phyloP scores from a whole-genome alignment of 2,888 invertebrate genomes.

The Perizoma flavofasciatum region DNA sequence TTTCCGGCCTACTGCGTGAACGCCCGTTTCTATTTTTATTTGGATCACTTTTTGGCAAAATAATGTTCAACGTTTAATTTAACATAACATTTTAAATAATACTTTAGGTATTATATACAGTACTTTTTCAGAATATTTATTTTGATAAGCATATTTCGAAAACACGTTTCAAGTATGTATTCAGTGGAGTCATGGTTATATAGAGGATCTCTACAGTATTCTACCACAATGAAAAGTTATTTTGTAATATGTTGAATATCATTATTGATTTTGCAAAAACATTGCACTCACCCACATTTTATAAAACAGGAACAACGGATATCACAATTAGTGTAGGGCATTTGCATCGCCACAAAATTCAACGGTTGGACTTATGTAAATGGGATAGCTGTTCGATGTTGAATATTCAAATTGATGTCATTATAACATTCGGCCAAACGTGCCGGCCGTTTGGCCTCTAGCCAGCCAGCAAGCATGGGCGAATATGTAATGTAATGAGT shows the following conservation, averaged over 20 bases:
- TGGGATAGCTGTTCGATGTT: conserved; percentile 80
- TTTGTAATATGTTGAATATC: conserved; percentile 11
- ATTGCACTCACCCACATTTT: conserved; percentile 44
- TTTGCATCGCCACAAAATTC: conserved; percentile 79
- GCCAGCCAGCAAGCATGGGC: conserved; percentile 61
- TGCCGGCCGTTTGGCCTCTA: conserved; percentile 74
- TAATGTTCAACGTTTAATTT: conserved; percentile 50
- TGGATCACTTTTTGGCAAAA: conserved; percentile 74
- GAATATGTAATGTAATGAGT: conserved; percentile 79
- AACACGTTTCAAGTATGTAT: too few species aligned
- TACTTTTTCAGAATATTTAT: too few species aligned
- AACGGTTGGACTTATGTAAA: conserved; percentile 83
- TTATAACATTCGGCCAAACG: conserved; percentile 80
- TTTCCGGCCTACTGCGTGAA: conserved; percentile 82
- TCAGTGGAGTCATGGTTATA: too few species aligned
- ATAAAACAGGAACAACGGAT: conserved; percentile 64
- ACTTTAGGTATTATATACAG: too few species aligned
- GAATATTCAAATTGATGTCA: conserved; percentile 84
- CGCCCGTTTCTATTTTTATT: conserved; percentile 74
- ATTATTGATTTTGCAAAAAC: conserved; percentile 21
- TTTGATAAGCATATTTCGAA: too few species aligned
- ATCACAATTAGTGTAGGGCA: conserved; percentile 76
- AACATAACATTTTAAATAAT: conserved; percentile 17
- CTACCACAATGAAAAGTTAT: neutral
- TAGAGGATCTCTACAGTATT: too few species aligned